Conservation (phyloP, 2,797 vertebrate species). For the Anguilla obscura region DNA sequence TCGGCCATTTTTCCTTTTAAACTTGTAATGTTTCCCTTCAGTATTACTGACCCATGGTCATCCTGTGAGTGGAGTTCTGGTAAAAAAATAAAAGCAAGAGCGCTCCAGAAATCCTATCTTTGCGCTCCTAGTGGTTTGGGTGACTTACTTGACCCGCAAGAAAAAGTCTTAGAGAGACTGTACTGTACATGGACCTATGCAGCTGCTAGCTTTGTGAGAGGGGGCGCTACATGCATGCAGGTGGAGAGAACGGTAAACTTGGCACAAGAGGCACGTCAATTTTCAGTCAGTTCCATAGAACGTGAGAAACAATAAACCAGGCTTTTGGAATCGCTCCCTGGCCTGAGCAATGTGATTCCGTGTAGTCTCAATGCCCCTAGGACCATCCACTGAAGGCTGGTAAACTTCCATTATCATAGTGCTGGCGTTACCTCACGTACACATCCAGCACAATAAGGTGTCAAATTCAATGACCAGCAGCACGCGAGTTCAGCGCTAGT, state of each 20-base stretch:
- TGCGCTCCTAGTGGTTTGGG: neutral
- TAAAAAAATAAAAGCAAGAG: neutral
- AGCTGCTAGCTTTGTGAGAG: neutral
- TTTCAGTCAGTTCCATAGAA: neutral
- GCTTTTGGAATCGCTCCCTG: neutral
- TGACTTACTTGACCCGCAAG: conserved; percentile 15
- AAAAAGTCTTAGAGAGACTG: conserved; percentile 7
- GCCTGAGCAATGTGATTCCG: neutral
- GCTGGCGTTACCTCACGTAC: neutral
- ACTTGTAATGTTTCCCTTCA: neutral
- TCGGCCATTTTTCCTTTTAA: neutral
- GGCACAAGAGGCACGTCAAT: neutral
- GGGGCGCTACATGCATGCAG: neutral
- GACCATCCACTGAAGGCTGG: neutral
- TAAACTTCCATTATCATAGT: neutral
- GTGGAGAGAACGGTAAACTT: neutral
- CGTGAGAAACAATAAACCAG: neutral
- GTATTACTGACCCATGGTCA: neutral
- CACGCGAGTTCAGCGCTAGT: neutral
- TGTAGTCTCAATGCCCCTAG: neutral
- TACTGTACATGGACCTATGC: neutral
- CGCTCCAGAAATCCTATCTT: neutral
- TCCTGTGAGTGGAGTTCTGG: neutral
- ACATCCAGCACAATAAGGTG: neutral
- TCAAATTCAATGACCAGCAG: neutral